Conservation (phyloP, 1,140 invertebrate genomes). For the Carcinoscorpius rotundicauda region DNA sequence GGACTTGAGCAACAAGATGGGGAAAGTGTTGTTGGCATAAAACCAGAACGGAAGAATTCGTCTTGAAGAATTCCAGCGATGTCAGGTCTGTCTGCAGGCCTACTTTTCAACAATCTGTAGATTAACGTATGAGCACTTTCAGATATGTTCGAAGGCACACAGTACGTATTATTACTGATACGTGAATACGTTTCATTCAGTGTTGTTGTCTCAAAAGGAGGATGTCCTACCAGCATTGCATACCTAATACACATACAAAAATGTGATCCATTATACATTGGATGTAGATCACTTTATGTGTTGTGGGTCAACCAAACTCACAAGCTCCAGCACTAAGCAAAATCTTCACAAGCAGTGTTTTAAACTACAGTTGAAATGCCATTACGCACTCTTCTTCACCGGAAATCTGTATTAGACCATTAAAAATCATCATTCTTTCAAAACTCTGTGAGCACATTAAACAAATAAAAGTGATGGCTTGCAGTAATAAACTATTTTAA, state of each 20-base stretch:
- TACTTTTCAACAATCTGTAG: slow-evolving; percentile 62
- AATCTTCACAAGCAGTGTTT: too few species aligned
- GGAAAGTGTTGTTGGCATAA: slow-evolving; percentile 21
- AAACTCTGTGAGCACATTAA: too few species aligned
- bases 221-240: slow-evolving; percentile 83
- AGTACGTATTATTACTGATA: slow-evolving; percentile 88
- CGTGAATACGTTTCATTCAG: slow-evolving; percentile 73
- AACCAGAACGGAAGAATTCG: slow-evolving; percentile 49
- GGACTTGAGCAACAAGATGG: slow-evolving; percentile 21
- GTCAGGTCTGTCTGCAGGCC: slow-evolving; percentile 64
- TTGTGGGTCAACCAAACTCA: too few species aligned
- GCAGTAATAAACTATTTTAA: too few species aligned
- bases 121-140: slow-evolving; percentile 67
- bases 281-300: too few species aligned
- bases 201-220: slow-evolving; percentile 87
- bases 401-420: too few species aligned
- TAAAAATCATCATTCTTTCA: too few species aligned
- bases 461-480: too few species aligned
- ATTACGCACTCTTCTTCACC: too few species aligned
- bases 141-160: slow-evolving; percentile 55
- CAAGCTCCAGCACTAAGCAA: too few species aligned
- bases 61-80: slow-evolving; percentile 61
- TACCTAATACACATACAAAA: slow-evolving; percentile 41
- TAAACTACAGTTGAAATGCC: too few species aligned
- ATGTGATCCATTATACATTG: too few species aligned